Conservation (phyloP, 2,113 vertebrate species). For the Phyllopteryx taeniolatus region DNA sequence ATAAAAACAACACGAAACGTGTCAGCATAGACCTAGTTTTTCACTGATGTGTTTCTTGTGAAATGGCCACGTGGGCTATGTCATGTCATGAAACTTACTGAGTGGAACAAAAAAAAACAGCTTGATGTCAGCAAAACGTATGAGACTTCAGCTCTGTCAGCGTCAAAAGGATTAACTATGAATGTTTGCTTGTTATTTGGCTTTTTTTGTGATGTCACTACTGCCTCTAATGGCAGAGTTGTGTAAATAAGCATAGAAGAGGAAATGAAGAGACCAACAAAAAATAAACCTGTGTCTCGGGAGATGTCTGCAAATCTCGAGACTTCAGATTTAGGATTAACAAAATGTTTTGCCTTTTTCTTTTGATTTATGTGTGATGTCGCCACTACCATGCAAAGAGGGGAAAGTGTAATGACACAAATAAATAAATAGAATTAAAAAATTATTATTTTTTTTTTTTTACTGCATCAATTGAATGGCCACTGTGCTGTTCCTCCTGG, state of each 20-base stretch:
- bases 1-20: constrained; percentile 28
- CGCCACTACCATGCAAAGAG: background rate
- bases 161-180: too few relatives aligned
- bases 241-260: background rate
- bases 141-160: background rate
- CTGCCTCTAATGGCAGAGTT: too few relatives aligned
- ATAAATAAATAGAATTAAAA: too few relatives aligned
- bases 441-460: too few relatives aligned
- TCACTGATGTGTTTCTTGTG: background rate
- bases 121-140: background rate
- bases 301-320: background rate
- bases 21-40: constrained; percentile 33
- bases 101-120: background rate
- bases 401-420: background rate
- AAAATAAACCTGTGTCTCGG: too few relatives aligned
- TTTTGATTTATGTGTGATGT: background rate
- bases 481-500: too few relatives aligned
- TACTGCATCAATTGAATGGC: too few relatives aligned
- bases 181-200: too few relatives aligned
- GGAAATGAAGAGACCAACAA: background rate
- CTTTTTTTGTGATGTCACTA: background rate
- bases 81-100: background rate
- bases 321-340: background rate
- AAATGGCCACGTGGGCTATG: background rate
- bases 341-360: background rate